A percentile compares a stretch with the other conserved stretches of the same genome.
Conservation (phyloP, 2,888 invertebrate species). For the Ormyrus rosae region DNA sequence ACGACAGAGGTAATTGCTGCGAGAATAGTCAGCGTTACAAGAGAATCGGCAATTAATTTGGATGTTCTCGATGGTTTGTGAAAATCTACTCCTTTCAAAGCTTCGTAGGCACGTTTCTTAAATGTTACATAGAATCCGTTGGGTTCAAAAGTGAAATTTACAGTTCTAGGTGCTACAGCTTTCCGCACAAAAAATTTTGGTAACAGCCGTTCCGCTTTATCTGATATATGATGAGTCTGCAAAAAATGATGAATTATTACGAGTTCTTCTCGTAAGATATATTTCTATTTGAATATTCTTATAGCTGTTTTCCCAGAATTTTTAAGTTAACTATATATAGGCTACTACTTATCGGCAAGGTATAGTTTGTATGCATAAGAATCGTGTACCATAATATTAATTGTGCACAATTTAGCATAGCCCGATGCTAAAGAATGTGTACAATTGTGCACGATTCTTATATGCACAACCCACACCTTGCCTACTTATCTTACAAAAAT, state of each 20-base stretch:
- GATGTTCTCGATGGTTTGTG: slow-evolving; percentile 70
- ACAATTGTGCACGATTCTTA: too few species aligned
- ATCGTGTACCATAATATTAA: too few species aligned
- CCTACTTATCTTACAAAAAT: too few species aligned
- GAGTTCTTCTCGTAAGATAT: too few species aligned
- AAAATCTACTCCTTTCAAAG: slow-evolving; percentile 78
- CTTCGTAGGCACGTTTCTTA: slow-evolving; percentile 78
- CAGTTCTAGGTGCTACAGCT: slow-evolving; percentile 81
- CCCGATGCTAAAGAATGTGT: too few species aligned
- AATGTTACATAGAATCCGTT: slow-evolving; percentile 86
- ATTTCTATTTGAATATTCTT: too few species aligned
- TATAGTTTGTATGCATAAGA: too few species aligned
- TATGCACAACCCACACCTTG: too few species aligned
- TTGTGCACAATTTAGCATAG: too few species aligned
- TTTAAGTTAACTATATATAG: too few species aligned
- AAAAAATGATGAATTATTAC: neutral
- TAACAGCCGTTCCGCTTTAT: slow-evolving; percentile 79
- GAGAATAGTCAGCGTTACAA: slow-evolving; percentile 58
- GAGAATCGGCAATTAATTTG: slow-evolving; percentile 69
- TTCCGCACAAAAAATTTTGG: slow-evolving; percentile 82
- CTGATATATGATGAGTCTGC: slow-evolving; percentile 81
- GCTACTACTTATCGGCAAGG: too few species aligned
- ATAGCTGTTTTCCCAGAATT: too few species aligned
- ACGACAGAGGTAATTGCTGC: slow-evolving; percentile 60
- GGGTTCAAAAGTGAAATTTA: slow-evolving; percentile 84